Evolutionary conservation across 2,113 vertebrate genomes (phyloP).

Genomic region (Actenoides lindsayi): DNA sequence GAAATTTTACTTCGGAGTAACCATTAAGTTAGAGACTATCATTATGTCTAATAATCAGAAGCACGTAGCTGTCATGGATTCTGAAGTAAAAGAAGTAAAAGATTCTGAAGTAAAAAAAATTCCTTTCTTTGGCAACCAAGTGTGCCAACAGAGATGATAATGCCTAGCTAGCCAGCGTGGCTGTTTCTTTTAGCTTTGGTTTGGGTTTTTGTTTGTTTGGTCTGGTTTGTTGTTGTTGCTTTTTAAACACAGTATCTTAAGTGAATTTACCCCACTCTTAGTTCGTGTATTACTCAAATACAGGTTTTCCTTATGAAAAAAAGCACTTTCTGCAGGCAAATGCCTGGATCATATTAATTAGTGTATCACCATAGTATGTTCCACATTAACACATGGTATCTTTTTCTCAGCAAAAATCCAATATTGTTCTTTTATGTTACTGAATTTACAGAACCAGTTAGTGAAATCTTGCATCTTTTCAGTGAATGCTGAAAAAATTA

Average conservation of each 20-base stretch:
- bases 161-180: slow-evolving; percentile 4
- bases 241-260: background rate
- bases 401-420: slow-evolving; percentile 50
- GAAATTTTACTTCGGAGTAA: slow-evolving; percentile 57
- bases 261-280: slow-evolving; percentile 53
- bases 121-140: background rate
- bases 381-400: background rate
- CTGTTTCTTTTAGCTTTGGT: background rate
- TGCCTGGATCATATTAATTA: slow-evolving; percentile 12
- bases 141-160: slow-evolving; percentile 54
- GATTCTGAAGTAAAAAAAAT: slow-evolving; percentile 66
- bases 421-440: background rate
- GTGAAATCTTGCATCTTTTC: background rate
- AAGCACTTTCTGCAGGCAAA: slow-evolving; percentile 13
- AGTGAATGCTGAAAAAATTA: slow-evolving; percentile 24
- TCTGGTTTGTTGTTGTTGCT: background rate
- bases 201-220: background rate
- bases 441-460: slow-evolving; percentile 21
- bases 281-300: slow-evolving; percentile 20
- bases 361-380: background rate
- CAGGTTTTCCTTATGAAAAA: slow-evolving; percentile 58
- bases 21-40: slow-evolving; percentile 41
- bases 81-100: slow-evolving; percentile 70
- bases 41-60: slow-evolving; percentile 41
- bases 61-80: slow-evolving; percentile 46